Conservation (phyloP, 2,888 invertebrate species). For the Troides aeacus region DNA sequence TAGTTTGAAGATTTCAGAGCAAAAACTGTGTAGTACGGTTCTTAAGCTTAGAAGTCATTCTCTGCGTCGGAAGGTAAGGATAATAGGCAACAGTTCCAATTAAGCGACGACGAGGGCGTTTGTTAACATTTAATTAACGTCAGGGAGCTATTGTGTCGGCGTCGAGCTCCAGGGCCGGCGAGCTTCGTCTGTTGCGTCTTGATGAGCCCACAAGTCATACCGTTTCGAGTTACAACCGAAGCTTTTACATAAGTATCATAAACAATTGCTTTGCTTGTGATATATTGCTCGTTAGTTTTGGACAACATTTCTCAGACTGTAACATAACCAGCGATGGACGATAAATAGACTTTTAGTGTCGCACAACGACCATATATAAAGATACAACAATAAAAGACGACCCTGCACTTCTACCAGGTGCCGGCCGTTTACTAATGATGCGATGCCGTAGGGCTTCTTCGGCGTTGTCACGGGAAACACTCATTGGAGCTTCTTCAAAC, state of each 20-base stretch:
- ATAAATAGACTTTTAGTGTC: neutral
- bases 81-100: conserved; percentile 80
- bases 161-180: conserved; percentile 59
- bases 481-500: conserved; percentile 49
- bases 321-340: conserved; percentile 32
- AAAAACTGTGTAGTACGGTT: conserved; percentile 66
- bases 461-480: conserved; percentile 49
- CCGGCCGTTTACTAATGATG: conserved; percentile 57
- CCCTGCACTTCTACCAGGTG: conserved; percentile 48
- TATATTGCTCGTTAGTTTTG: conserved; percentile 38
- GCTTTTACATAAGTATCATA: conserved; percentile 37
- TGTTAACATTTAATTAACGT: conserved; percentile 81
- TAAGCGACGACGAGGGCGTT: conserved; percentile 79
- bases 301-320: neutral
- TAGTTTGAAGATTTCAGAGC: conserved; percentile 56
- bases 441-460: conserved; percentile 44
- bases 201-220: conserved; percentile 62
- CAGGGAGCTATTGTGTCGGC: conserved; percentile 74
- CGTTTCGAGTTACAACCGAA: conserved; percentile 59
- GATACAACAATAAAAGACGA: conserved; percentile 39
- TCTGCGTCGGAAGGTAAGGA: conserved; percentile 73
- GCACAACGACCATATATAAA: conserved; percentile 6
- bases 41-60: conserved; percentile 69
- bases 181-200: conserved; percentile 55
- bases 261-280: conserved; percentile 33